phyloP scores from a whole-genome alignment of 1,140 invertebrate genomes.

The Drosophila watanabei region DNA sequence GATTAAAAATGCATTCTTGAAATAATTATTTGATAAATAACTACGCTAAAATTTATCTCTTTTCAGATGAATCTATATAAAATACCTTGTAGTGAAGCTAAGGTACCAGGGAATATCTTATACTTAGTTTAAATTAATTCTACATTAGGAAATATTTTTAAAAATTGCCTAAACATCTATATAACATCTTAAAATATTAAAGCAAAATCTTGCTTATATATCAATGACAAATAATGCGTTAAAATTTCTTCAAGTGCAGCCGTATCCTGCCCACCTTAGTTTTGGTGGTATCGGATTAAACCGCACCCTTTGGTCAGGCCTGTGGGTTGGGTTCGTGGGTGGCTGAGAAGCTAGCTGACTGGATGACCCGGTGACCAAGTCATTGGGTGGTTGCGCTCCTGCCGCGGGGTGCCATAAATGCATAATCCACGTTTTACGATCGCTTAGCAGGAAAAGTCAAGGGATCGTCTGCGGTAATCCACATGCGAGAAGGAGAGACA shows the following conservation, averaged over 20 bases:
- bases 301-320: constrained; percentile 55
- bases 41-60: too few species aligned
- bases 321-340: constrained; percentile 14
- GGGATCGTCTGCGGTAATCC: constrained; percentile 80
- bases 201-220: neutral
- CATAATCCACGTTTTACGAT: constrained; percentile 79
- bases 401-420: constrained; percentile 65
- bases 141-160: neutral
- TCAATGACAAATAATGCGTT: neutral
- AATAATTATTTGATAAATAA: neutral
- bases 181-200: neutral
- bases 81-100: neutral
- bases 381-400: constrained; percentile 31
- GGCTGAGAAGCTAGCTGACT: neutral
- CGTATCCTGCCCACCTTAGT: constrained; percentile 25
- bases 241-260: constrained; percentile 39
- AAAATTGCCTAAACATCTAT: neutral
- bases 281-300: constrained; percentile 78
- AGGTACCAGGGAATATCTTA: neutral
- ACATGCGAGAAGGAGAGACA: constrained; percentile 9
- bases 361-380: constrained; percentile 3
- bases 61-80: neutral
- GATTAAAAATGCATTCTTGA: neutral
- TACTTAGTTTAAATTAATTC: neutral
- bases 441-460: constrained; percentile 85